Percentiles rank a stretch among this genome's conserved stretches.
Conservation (phyloP, 2,113 vertebrate species). For the Perognathus longimembris region DNA sequence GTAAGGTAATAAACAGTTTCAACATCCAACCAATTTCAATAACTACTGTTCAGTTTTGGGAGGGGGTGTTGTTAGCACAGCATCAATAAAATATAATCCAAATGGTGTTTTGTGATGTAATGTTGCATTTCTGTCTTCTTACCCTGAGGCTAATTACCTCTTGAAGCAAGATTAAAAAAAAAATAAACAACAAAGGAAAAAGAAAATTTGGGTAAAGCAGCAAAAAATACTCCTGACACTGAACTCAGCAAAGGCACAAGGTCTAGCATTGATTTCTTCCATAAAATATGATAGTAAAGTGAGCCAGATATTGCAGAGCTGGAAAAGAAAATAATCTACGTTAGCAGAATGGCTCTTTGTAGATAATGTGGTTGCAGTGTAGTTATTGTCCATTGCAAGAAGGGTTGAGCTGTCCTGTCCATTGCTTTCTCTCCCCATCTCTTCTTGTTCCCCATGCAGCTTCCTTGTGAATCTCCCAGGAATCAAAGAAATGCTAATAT, state of each 20-base stretch:
- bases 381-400: background rate
- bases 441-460: background rate
- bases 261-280: slow-evolving; percentile 57
- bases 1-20: slow-evolving; percentile 52
- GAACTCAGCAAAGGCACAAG: slow-evolving; percentile 52
- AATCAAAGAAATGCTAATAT: background rate
- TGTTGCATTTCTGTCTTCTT: slow-evolving; percentile 35
- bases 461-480: background rate
- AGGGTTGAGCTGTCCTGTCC: background rate
- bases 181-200: slow-evolving; percentile 28
- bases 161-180: slow-evolving; percentile 41
- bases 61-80: background rate
- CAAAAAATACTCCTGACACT: slow-evolving; percentile 68
- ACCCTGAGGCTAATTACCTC: slow-evolving; percentile 51
- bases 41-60: slow-evolving; percentile 4
- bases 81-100: slow-evolving; percentile 58
- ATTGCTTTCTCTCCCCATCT: background rate
- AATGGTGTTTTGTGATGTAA: slow-evolving; percentile 56
- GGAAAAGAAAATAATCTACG: slow-evolving; percentile 46
- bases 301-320: slow-evolving; percentile 47
- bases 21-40: slow-evolving; percentile 56
- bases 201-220: slow-evolving; percentile 63
- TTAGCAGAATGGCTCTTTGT: slow-evolving; percentile 50
- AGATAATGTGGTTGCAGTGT: background rate
- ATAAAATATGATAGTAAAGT: slow-evolving; percentile 56